Evolutionary conservation across 53 echinoderm and acorn worm genomes (phyloP).

Genomic region (Hippasteria phrygiana): DNA sequence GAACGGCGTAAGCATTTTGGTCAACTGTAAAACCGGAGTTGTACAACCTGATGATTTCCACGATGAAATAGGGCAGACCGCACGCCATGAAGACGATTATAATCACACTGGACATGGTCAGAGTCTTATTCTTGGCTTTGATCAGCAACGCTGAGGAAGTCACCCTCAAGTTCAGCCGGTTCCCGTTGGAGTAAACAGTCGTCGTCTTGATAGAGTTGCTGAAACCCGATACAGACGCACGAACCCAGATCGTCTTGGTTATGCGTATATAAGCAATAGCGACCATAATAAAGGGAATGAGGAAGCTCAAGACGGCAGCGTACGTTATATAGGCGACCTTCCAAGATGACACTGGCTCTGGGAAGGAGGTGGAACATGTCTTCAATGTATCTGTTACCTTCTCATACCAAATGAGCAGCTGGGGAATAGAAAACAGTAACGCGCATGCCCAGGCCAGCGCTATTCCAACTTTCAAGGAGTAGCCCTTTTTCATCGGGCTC

Average conservation of each 20-base stretch:
- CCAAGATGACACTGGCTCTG: constrained; percentile 31
- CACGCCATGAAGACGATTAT: constrained; percentile 89
- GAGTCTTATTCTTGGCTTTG: constrained; percentile 88
- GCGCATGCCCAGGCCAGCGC: constrained; percentile 79
- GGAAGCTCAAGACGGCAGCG: constrained; percentile 80
- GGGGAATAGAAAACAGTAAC: constrained; percentile 71
- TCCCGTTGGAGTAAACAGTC: constrained; percentile 73
- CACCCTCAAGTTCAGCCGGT: constrained; percentile 75
- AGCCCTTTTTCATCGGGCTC: constrained; percentile 85
- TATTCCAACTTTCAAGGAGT: constrained; percentile 68
- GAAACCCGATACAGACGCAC: constrained; percentile 72
- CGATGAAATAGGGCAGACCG: constrained; percentile 88
- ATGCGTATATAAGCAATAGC: constrained; percentile 82
- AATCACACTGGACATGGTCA: constrained; percentile 94
- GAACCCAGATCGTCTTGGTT: constrained; percentile 79
- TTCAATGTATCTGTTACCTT: not conserved
- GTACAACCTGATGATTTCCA: constrained; percentile 72
- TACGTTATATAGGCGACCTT: constrained; percentile 79
- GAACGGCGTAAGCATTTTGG: constrained; percentile 71
- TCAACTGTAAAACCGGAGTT: constrained; percentile 6
- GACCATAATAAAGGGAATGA: constrained; percentile 82
- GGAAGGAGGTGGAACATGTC: constrained; percentile 67
- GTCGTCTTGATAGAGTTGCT: constrained; percentile 65
- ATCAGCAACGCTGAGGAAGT: constrained; percentile 79
- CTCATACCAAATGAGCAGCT: constrained; percentile 80